Percentiles rank a stretch among this genome's conserved stretches.
Evolutionary conservation across 2,888 invertebrate species (phyloP).

Genomic region (Rapana venosa): DNA sequence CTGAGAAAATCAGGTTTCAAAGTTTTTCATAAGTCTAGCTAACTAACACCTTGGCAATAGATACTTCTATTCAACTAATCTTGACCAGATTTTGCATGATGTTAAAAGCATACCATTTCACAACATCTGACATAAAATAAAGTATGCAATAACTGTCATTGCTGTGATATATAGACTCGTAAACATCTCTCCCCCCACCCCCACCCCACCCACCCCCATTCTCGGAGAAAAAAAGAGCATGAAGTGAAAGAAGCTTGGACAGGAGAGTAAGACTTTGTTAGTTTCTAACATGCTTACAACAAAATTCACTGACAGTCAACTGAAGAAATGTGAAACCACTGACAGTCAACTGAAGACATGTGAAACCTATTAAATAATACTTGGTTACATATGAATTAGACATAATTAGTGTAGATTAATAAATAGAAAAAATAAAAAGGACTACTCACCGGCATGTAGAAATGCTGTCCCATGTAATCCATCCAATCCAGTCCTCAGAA

Average conservation of each 20-base stretch:
- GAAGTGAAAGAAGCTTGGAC: not conserved
- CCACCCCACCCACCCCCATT: not conserved
- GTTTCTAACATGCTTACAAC: too few species aligned
- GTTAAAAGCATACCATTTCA: not conserved
- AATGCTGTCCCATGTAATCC: too few species aligned
- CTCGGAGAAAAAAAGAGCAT: not conserved
- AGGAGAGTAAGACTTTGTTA: not conserved
- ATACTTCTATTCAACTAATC: not conserved
- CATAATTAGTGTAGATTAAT: too few species aligned
- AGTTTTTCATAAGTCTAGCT: not conserved
- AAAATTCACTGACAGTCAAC: not conserved
- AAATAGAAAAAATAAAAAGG: too few species aligned
- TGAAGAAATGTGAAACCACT: too few species aligned
- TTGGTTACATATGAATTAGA: too few species aligned
- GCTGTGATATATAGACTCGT: not conserved
- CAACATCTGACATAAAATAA: not conserved
- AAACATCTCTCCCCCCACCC: not conserved
- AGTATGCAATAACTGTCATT: not conserved
- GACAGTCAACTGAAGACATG: too few species aligned
- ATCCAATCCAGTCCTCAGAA: too few species aligned
- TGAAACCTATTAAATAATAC: too few species aligned
- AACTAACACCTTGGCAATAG: not conserved
- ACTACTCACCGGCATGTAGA: too few species aligned
- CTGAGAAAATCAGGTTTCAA: slow-evolving; percentile 2
- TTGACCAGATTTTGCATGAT: not conserved